Evolutionary conservation across 2,113 vertebrate genomes (phyloP), one percentile per base, ranked within the genome.

Genomic region (Andinoacara biseriatus): DNA sequence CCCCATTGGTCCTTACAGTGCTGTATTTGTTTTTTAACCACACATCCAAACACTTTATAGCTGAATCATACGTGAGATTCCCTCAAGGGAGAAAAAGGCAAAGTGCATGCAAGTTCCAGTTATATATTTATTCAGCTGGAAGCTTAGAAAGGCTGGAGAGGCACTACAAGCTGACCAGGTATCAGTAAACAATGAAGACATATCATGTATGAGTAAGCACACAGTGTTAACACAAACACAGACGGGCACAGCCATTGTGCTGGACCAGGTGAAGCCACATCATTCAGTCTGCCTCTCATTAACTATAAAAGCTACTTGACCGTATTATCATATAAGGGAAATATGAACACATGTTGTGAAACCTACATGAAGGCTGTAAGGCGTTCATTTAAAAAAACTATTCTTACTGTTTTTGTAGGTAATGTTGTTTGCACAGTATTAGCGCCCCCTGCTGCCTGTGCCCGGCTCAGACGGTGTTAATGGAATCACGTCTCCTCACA

Each of bases 91-190:
- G 33, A 87, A 59, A 49, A 75, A 43, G 46, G 61, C 56, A 49
- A 82, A 89, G 75, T 87, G 86, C 82, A 84, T 35, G 33, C 52
- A 6, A 59, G 78, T 67, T 74, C 29, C 88, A 91, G 78, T 88
- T 82, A 87, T 87, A 87, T 93, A 92, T 94, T 95, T 94, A 94
- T 92, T 10, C 94, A 94, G 94, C 93, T 94, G 94, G 56, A 65
- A 79, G 85, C 85, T 83, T 58, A 81, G 80, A 86, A 90, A 80
- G 78, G 78, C 78, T 67, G 29, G 74, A 87, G 82, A 60, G 76
- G 61, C 58, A 56, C 72, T 85, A 56, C 85, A 87, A 54, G 91
- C 67, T 85, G 24, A 76, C 60, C 75, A 24, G 79, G 81, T 81
- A 86, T 91, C 78, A 59, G 89, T 88, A 79, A 92, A 93, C 89